phyloP scores from a whole-genome alignment of 2,888 invertebrate genomes.

The Dusona sp. region DNA sequence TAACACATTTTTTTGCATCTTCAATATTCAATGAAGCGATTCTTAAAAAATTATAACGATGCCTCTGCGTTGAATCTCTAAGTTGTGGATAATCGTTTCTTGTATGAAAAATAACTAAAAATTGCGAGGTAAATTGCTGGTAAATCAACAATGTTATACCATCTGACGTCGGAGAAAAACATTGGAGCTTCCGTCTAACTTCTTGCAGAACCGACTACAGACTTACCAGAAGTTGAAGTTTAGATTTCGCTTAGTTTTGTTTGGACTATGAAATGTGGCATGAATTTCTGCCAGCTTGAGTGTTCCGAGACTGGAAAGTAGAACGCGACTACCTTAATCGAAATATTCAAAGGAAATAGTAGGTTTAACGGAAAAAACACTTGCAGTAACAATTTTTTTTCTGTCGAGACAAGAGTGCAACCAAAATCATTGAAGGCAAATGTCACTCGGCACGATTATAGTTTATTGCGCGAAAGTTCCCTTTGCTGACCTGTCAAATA shows the following conservation, averaged over 20 bases:
- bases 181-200: background rate
- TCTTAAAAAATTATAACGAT: background rate
- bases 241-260: background rate
- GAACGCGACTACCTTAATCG: background rate
- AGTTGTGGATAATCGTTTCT: background rate
- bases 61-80: background rate
- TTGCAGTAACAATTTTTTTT: background rate
- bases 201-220: background rate
- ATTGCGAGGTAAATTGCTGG: background rate
- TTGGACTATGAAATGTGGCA: constrained; percentile 4
- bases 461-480: no score
- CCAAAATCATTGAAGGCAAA: no score
- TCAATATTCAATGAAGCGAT: no score
- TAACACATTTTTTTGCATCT: no score
- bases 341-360: background rate
- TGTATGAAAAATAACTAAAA: background rate
- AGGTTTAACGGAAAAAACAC: background rate
- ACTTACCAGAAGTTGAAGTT: background rate
- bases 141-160: constrained; percentile 9
- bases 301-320: background rate
- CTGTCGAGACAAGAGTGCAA: background rate
- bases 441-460: no score
- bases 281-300: background rate
- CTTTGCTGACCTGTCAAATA: no score
- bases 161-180: constrained; percentile 15